Conservation (phyloP, 2,113 vertebrate species). For the Salvelinus fontinalis region DNA sequence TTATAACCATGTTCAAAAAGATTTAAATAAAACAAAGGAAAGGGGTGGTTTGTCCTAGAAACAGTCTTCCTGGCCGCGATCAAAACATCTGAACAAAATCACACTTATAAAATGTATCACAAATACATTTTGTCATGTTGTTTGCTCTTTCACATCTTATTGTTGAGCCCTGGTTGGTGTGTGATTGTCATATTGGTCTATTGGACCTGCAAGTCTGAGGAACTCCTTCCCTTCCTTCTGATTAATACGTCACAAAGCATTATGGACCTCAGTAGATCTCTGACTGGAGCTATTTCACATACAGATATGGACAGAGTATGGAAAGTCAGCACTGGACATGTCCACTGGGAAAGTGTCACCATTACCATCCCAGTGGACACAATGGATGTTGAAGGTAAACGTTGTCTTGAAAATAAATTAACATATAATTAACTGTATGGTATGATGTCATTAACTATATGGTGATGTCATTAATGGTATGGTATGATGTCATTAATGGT, state of each 20-base stretch:
- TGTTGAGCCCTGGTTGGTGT: conserved; percentile 41
- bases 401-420: conserved; percentile 35
- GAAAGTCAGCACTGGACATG: conserved; percentile 41
- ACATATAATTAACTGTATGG: neutral
- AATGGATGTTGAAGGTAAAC: conserved; percentile 45
- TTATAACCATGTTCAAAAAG: conserved; percentile 51
- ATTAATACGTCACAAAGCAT: conserved; percentile 17
- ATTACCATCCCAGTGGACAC: conserved; percentile 3
- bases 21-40: conserved; percentile 55
- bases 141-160: conserved; percentile 2
- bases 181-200: conserved; percentile 68
- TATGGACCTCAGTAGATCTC: conserved; percentile 25
- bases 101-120: neutral
- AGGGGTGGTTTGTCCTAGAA: conserved; percentile 55
- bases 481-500: too few relatives aligned
- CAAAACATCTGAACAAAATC: neutral
- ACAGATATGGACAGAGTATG: conserved; percentile 60
- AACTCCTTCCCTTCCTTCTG: conserved; percentile 20
- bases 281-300: conserved; percentile 26
- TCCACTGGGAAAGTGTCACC: conserved; percentile 46
- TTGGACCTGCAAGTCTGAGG: conserved; percentile 46
- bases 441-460: too few relatives aligned
- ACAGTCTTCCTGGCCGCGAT: conserved; percentile 14
- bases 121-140: too few relatives aligned
- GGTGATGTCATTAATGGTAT: too few relatives aligned